A percentile compares a stretch with the other conserved stretches of the same genome.
Evolutionary conservation across 2,797 vertebrate genomes (phyloP).

Genomic region (Muraenolepis orangiensis): DNA sequence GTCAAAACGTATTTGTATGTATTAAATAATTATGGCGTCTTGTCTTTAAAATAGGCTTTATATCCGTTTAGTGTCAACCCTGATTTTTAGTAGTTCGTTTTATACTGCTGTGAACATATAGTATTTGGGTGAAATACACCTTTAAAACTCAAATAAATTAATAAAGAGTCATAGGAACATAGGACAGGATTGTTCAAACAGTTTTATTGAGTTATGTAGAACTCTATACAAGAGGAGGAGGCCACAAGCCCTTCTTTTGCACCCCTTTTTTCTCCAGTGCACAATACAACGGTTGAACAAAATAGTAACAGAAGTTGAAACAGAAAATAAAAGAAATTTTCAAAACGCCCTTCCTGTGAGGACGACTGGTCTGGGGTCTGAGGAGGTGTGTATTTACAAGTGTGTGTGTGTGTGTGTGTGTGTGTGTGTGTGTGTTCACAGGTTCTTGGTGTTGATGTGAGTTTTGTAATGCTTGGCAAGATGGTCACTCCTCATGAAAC

Average conservation of each 20-base stretch:
- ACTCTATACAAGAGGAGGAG: conserved; percentile 18
- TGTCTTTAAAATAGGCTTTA: neutral
- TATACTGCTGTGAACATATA: no score
- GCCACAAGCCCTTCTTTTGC: conserved; percentile 36
- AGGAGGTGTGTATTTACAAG: neutral
- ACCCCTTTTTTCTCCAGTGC: conserved; percentile 53
- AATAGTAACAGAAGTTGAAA: conserved; percentile 63
- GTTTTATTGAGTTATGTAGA: conserved; percentile 62
- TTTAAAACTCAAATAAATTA: no score
- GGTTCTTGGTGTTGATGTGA: conserved; percentile 97
- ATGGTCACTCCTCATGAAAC: conserved; percentile 98
- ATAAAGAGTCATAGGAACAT: no score
- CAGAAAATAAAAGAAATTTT: conserved; percentile 62
- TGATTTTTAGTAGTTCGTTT: no score
- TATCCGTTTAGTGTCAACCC: no score
- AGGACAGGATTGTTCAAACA: conserved; percentile 39
- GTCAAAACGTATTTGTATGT: neutral
- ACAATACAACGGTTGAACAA: conserved; percentile 45
- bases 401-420: neutral
- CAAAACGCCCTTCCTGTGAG: conserved; percentile 66
- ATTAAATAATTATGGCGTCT: neutral
- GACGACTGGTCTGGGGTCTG: neutral
- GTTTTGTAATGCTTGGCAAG: conserved; percentile 98
- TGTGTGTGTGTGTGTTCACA: conserved; percentile 66
- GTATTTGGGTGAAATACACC: no score